phyloP scores from a whole-genome alignment of 2,888 invertebrate genomes.

The Drosophila affinis region DNA sequence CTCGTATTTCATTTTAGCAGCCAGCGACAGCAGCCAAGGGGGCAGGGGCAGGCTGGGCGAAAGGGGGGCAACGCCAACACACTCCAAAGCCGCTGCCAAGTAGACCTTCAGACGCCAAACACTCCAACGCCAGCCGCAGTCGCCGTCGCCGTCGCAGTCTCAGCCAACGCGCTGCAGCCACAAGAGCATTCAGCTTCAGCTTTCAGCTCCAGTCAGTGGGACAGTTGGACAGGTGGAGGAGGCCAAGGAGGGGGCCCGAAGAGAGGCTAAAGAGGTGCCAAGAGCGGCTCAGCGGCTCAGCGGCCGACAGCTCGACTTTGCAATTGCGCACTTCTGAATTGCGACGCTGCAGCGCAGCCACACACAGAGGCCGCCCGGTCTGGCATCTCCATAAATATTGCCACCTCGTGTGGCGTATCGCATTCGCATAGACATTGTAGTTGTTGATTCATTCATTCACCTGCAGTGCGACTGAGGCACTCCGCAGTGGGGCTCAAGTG shows the following conservation, averaged over 20 bases:
- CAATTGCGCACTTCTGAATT: slow-evolving; percentile 76
- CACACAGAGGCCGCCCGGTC: slow-evolving; percentile 50
- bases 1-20: slow-evolving; percentile 75
- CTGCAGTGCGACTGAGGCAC: slow-evolving; percentile 40
- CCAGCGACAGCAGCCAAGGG: slow-evolving; percentile 17
- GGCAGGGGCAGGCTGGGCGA: slow-evolving; percentile 9
- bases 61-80: slow-evolving; percentile 66
- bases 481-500: slow-evolving; percentile 22
- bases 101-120: slow-evolving; percentile 79
- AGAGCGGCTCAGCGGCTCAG: slow-evolving; percentile 46
- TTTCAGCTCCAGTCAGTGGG: slow-evolving; percentile 41
- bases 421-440: slow-evolving; percentile 49
- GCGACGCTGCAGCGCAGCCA: slow-evolving; percentile 49
- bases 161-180: slow-evolving; percentile 61
- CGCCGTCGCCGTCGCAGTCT: slow-evolving; percentile 18
- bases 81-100: slow-evolving; percentile 77
- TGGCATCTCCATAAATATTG: slow-evolving; percentile 53
- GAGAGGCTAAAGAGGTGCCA: slow-evolving; percentile 42
- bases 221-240: slow-evolving; percentile 50
- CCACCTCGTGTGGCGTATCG: slow-evolving; percentile 33
- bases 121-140: slow-evolving; percentile 73
- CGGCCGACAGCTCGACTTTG: slow-evolving; percentile 67
- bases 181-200: slow-evolving; percentile 41
- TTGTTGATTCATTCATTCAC: slow-evolving; percentile 55
- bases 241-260: slow-evolving; percentile 6